Evolutionary conservation across 1,140 invertebrate genomes (phyloP), one percentile per base, ranked within the genome.

Genomic region (Leptinotarsa defecta): DNA sequence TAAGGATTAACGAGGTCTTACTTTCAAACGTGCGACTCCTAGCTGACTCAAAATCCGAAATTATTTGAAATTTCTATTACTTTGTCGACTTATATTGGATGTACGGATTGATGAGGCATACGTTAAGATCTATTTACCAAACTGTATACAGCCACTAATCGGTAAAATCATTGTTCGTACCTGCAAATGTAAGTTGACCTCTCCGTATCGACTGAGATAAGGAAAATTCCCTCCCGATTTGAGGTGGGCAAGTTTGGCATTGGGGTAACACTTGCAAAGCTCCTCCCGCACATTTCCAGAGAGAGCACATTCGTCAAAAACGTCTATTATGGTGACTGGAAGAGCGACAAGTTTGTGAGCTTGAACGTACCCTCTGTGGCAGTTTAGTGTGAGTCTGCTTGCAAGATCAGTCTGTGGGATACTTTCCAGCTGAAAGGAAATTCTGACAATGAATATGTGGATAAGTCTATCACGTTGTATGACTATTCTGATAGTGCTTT

Each of bases 151-250:
- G 73, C 13, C 72, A 65, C 52, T n/a, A 43, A 73, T 17, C 19
- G 34, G 8, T 13, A 74, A 73, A 74, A 43, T 22, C 24, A 65
- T 52, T 17, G 20, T 15, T 82, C 84, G 88, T 88, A 96, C 95
- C 89, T 95, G 90, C 83, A 97, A 89, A 89, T 96, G 94, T 72
- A 97, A 87, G 87, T 96, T 96, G 22, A 97, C 94, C 89, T 98
- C 95, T 81, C 93, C 93, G 85, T 92, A 91, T 84, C 94, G 90
- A 85, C 95, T 96, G 63, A 98, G 88, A 83, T 96, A 97, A 4
- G 95, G 95, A 86, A 97, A 98, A 87, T 97, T 96, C 4, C 95
- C 95, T 8, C 95, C 95, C 81, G 88, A 92, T 84, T 97, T 97
- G 17, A 97, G 86, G 86, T 96, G 94, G 4, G 95, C 95, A 76